Evolutionary conservation across 2,888 invertebrate species (phyloP).

Genomic region (Cremastinae sp.): DNA sequence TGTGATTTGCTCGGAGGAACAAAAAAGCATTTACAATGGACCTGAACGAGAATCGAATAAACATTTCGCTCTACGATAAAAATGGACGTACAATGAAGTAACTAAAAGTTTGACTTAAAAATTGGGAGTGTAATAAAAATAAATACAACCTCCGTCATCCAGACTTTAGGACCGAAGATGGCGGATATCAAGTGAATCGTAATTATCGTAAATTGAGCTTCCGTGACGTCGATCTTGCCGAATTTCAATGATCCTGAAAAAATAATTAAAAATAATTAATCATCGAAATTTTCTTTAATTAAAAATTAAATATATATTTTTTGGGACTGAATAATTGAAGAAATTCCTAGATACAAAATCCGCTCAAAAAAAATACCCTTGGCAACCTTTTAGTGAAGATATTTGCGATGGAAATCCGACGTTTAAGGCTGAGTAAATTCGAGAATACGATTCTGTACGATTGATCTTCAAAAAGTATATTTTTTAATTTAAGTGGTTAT

Average conservation of each 20-base stretch:
- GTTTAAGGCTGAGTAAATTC: too few relatives aligned
- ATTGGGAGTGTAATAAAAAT: conserved; percentile 53
- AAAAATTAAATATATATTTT: too few relatives aligned
- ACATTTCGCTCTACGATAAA: background rate
- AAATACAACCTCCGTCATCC: conserved; percentile 88
- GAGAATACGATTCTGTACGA: too few relatives aligned
- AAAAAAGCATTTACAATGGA: too few relatives aligned
- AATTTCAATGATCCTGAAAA: conserved; percentile 88
- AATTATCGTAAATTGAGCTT: conserved; percentile 97
- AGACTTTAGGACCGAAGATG: conserved; percentile 92
- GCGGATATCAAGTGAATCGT: conserved; percentile 92
- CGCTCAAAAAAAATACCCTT: background rate
- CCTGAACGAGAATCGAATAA: too few relatives aligned
- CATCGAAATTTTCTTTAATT: too few relatives aligned
- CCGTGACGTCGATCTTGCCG: conserved; percentile 97
- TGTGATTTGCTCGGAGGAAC: too few relatives aligned
- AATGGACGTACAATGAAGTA: background rate
- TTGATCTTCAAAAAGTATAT: too few relatives aligned
- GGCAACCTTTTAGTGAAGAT: background rate
- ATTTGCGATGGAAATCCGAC: too few relatives aligned
- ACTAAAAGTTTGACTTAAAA: background rate
- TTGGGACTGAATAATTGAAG: background rate
- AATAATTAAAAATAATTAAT: conserved; percentile 21
- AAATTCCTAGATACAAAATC: background rate
- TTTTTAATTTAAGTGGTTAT: too few relatives aligned